phyloP scores from a whole-genome alignment of 2,797 vertebrate genomes.

The Agapornis canus region DNA sequence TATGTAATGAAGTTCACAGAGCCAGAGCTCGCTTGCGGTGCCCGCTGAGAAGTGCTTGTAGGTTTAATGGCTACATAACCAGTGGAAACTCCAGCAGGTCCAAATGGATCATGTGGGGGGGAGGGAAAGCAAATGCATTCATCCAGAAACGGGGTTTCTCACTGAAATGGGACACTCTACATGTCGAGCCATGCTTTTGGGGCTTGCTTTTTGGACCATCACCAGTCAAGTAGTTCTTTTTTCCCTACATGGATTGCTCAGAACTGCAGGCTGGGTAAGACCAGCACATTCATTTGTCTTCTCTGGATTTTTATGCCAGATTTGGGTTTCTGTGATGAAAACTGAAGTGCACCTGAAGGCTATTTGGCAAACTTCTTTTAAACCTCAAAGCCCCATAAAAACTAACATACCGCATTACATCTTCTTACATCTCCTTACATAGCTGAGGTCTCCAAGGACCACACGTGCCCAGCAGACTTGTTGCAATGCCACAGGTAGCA shows the following conservation, averaged over 20 bases:
- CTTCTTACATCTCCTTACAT: background rate
- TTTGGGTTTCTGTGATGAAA: too few species aligned
- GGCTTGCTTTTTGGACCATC: background rate
- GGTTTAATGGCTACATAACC: fast-evolving
- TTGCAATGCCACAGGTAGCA: background rate
- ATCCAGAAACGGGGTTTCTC: background rate
- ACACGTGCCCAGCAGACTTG: background rate
- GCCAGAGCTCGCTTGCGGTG: fast-evolving
- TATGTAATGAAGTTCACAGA: fast-evolving
- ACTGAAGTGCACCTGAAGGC: background rate
- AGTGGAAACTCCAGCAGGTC: fast-evolving
- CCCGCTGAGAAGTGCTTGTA: background rate
- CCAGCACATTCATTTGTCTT: background rate
- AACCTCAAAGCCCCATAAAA: background rate
- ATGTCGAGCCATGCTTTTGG: background rate
- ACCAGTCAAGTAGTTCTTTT: background rate
- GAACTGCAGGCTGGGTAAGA: background rate
- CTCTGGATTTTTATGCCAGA: background rate
- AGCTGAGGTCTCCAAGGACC: background rate
- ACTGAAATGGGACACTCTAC: fast-evolving
- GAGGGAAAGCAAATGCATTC: background rate
- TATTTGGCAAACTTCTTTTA: background rate
- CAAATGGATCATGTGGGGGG: fast-evolving
- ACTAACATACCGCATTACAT: background rate
- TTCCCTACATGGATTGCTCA: background rate